Percentiles rank a stretch among this genome's conserved stretches.
phyloP scores from a whole-genome alignment of 2,113 vertebrate genomes.

The Rissa tridactyla region DNA sequence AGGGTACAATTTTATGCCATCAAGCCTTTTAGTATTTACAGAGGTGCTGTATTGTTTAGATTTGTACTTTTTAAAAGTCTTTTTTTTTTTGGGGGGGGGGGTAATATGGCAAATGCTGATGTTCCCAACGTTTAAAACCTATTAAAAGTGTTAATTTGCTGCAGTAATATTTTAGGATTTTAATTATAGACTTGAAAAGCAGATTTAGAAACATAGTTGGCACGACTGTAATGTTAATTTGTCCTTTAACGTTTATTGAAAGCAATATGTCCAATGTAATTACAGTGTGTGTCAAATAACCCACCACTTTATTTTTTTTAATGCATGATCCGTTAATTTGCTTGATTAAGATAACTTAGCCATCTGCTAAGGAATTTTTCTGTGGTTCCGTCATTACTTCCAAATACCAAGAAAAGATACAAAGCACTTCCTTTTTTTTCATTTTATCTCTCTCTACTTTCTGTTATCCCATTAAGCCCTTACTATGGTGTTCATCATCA shows the following conservation, averaged over 20 bases:
- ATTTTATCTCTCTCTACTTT: slow-evolving; percentile 14
- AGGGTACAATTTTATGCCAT: neutral
- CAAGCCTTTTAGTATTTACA: neutral
- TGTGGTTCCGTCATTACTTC: neutral
- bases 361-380: slow-evolving; percentile 78
- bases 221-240: slow-evolving; percentile 77
- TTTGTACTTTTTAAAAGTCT: neutral
- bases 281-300: slow-evolving; percentile 78
- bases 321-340: slow-evolving; percentile 74
- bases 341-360: slow-evolving; percentile 75
- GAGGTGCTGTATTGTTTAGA: slow-evolving; percentile 5
- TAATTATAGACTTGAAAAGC: slow-evolving; percentile 74
- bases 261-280: slow-evolving; percentile 79
- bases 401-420: slow-evolving; percentile 49
- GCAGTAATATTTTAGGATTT: slow-evolving; percentile 71
- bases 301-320: slow-evolving; percentile 66
- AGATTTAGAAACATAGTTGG: slow-evolving; percentile 71
- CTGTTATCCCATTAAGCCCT: neutral
- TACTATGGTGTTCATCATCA: neutral
- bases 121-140: slow-evolving; percentile 39
- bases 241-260: slow-evolving; percentile 79
- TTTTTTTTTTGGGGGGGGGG: neutral
- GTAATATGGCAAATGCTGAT: slow-evolving; percentile 5
- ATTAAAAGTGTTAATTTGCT: slow-evolving; percentile 69
- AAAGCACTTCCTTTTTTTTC: slow-evolving; percentile 50